Percentiles rank a stretch among this genome's conserved stretches.
These are phyloP conservation scores for Oscheius sp. DNA, from an alignment of 2,888 invertebrate genomes.

Conservation along the genomic window DNA sequence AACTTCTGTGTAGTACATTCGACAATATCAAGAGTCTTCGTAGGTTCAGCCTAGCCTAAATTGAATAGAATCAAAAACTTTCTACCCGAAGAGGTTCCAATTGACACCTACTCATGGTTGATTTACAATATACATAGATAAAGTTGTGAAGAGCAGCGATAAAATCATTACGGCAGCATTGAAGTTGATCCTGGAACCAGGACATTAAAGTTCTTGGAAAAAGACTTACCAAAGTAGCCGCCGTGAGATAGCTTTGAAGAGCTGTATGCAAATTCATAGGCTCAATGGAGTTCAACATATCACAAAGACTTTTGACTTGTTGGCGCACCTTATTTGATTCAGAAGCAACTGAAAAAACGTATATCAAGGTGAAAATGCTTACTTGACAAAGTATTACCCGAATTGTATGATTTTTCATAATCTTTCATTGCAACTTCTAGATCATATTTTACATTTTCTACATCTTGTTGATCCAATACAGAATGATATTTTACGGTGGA, in stretches of 20 bases:
- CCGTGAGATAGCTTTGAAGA: constrained; percentile 48
- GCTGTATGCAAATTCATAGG: constrained; percentile 45
- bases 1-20: constrained; percentile 68
- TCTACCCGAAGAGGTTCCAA: constrained; percentile 36
- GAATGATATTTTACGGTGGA: constrained; percentile 40
- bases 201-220: neutral
- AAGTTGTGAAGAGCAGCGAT: constrained; percentile 45
- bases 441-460: constrained; percentile 39
- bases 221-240: constrained; percentile 32
- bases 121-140: constrained; percentile 44
- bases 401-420: constrained; percentile 44
- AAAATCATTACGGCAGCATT: constrained; percentile 36
- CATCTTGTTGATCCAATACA: constrained; percentile 51
- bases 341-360: constrained; percentile 36
- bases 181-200: constrained; percentile 31
- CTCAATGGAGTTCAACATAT: constrained; percentile 69
- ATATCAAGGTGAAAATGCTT: neutral
- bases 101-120: constrained; percentile 41
- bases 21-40: constrained; percentile 59
- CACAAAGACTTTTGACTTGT: constrained; percentile 70
- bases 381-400: constrained; percentile 39
- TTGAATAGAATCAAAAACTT: neutral
- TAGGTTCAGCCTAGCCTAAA: constrained; percentile 14
- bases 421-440: constrained; percentile 40
- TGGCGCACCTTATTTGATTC: constrained; percentile 46